Base-by-base conservation (phyloP, 2,797 vertebrate genomes). In the Sebastes minor region DNA sequence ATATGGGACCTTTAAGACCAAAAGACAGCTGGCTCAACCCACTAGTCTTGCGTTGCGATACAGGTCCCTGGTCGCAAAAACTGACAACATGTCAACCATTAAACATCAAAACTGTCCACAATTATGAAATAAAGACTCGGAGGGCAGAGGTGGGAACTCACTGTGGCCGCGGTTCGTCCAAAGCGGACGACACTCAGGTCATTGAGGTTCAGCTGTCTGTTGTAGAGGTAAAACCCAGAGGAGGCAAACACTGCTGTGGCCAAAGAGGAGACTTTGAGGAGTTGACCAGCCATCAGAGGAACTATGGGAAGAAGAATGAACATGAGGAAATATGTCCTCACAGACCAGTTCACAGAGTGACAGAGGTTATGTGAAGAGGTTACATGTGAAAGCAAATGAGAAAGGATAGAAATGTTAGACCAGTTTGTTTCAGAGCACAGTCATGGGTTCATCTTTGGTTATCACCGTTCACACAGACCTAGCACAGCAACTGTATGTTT, bases 101-200 rank as follows among this genome's bases (percentile, higher is more conserved):
- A 33, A 22, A 59, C 7, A 63, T 23, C 28, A 22, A 57, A 25
- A 30, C 4, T 65, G n/a, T 23, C 14, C 42, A 49, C 42, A 2
- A 2, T 8, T 1, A 57, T 53, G 20, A 42, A 14, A 33, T 56
- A 18, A 53, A 32, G 6, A 62, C 6, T 33, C 6, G 6, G 4
- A 38, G 35, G 12, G 8, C 7, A 20, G 16, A 68, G 7, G 3
- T 14, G 22, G n/a, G 13, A 2, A 89, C 97, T 96, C 94, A 99
- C 98, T 27, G 97, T 96, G 61, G 95, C 94, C 55, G 97, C 95
- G 3, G 98, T 97, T 92, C 98, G 95, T 83, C 97, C 97, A 27
- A 99, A 97, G 81, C 98, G 95, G 82, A 99, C 86, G 8, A 97
- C 76, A 18, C 97, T 98, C 82, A 99, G 95, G 90, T 99, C 98